A percentile compares a stretch with the other conserved stretches of the same genome.
phyloP scores from a whole-genome alignment of 2,113 vertebrate species.

The Carettochelys insculpta region DNA sequence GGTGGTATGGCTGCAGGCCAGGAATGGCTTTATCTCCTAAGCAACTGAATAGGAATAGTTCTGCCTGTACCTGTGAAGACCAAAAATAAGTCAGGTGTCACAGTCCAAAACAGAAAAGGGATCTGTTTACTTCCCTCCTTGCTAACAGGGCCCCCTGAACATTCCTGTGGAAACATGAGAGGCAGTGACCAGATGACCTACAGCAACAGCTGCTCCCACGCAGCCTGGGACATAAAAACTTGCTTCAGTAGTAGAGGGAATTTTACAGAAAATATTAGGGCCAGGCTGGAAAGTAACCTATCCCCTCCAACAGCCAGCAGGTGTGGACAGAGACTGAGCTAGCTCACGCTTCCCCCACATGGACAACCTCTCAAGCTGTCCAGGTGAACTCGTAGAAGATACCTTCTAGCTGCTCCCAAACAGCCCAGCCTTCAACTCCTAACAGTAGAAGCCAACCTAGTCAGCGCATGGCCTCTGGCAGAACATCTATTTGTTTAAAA shows the following conservation, averaged over 20 bases:
- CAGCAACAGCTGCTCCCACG: rapidly evolving
- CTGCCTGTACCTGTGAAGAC: rapidly evolving
- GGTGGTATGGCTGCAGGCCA: rapidly evolving
- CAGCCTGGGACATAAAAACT: not conserved
- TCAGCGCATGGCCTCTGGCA: rapidly evolving
- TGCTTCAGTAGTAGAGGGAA: not conserved
- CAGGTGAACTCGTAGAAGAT: not conserved
- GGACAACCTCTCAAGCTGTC: not conserved
- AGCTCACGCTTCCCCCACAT: not conserved
- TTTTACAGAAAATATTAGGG: not conserved
- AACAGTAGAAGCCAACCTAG: not conserved
- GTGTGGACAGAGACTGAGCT: not conserved
- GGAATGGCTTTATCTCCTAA: not conserved
- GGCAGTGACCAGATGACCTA: not conserved
- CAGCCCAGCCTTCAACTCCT: not conserved
- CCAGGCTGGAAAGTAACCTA: not conserved
- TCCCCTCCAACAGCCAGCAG: not conserved
- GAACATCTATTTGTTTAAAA: not conserved
- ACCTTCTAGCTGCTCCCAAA: not conserved
- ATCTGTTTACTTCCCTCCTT: not conserved
- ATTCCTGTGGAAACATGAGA: not conserved
- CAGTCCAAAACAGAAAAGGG: not conserved
- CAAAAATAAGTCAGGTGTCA: not conserved
- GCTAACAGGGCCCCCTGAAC: not conserved
- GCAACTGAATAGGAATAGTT: not conserved